Evolutionary conservation across 1,140 invertebrate species (phyloP).

Genomic region (Lasioglossum albipes): DNA sequence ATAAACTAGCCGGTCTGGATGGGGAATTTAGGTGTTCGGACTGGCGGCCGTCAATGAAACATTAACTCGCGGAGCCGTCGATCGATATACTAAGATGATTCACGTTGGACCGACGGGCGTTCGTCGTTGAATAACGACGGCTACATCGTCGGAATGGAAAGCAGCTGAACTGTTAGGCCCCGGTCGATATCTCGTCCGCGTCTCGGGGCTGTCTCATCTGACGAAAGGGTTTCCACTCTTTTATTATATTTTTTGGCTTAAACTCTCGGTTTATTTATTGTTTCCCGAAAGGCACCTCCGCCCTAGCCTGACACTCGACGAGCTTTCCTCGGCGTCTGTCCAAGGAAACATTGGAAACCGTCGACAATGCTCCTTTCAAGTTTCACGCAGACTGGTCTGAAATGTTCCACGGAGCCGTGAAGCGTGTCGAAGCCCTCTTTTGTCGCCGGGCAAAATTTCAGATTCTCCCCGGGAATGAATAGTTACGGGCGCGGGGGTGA

Average conservation of each 20-base stretch:
- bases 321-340: too few species aligned
- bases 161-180: neutral
- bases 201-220: too few species aligned
- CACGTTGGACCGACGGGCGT: neutral
- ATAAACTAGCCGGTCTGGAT: conserved; percentile 31
- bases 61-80: neutral
- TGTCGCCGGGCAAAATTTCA: neutral
- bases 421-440: neutral
- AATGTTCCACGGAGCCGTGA: neutral
- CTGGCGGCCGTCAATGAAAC: conserved; percentile 13
- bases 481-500: neutral
- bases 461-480: neutral
- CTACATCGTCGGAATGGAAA: neutral
- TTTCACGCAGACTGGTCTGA: neutral
- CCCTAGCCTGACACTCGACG: too few species aligned
- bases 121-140: neutral
- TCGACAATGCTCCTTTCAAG: neutral
- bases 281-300: too few species aligned
- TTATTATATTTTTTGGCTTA: too few species aligned
- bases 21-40: conserved; percentile 14
- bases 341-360: neutral
- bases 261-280: too few species aligned
- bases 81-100: conserved; percentile 46
- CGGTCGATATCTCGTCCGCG: neutral
- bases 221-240: too few species aligned